A percentile compares a stretch with the other conserved stretches of the same genome.
phyloP scores from a whole-genome alignment of 2,888 invertebrate species.

The Trachelus tabidus region DNA sequence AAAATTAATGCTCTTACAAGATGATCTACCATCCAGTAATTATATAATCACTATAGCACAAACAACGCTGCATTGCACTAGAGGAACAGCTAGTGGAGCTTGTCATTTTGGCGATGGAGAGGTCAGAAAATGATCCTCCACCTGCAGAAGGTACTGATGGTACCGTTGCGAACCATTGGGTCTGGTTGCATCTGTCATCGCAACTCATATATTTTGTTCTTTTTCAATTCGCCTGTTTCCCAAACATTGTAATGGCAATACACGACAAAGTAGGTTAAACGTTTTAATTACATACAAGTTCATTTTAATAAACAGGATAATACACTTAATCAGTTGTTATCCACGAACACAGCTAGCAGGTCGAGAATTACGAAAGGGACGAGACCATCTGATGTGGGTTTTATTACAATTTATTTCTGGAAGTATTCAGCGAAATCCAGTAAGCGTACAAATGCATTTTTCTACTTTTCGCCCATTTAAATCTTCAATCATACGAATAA shows the following conservation, averaged over 20 bases:
- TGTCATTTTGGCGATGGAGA: constrained; percentile 92
- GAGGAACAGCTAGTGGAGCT: constrained; percentile 94
- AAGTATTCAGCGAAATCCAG: constrained; percentile 93
- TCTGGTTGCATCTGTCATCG: constrained; percentile 94
- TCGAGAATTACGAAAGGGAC: constrained; percentile 85
- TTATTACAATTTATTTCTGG: constrained; percentile 96
- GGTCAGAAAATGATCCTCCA: constrained; percentile 77
- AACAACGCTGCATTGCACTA: constrained; percentile 86
- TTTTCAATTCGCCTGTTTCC: constrained; percentile 93
- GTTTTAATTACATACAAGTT: not conserved
- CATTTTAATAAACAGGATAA: not conserved
- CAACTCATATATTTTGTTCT: constrained; percentile 95
- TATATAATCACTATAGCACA: constrained; percentile 70
- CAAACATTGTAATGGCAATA: constrained; percentile 89
- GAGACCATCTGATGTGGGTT: constrained; percentile 99
- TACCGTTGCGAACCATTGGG: constrained; percentile 77
- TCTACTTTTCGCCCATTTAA: not conserved
- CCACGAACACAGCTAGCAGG: constrained; percentile 72
- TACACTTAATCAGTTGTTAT: not conserved
- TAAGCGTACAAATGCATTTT: constrained; percentile 59
- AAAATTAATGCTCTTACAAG: constrained; percentile 4
- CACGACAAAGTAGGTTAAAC: constrained; percentile 77
- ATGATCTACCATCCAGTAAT: not conserved
- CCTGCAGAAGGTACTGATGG: constrained; percentile 72
- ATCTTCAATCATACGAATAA: constrained; percentile 5